phyloP scores from a whole-genome alignment of 2,797 vertebrate genomes.

The Benthosema pterotum region DNA sequence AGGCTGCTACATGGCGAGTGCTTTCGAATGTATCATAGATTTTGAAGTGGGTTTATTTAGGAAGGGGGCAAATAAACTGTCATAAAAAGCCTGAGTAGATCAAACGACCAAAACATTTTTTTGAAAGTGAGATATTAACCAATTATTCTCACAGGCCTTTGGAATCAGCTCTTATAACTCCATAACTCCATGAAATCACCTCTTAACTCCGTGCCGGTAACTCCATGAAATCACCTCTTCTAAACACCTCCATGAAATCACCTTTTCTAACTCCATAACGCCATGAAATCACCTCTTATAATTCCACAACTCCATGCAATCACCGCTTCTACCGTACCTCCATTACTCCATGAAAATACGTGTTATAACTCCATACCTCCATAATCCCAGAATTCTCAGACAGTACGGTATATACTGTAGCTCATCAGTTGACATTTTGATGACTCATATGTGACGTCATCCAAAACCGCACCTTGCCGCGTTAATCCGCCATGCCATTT shows the following conservation, averaged over 20 bases:
- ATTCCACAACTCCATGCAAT: constrained; percentile 14
- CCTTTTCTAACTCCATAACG: neutral
- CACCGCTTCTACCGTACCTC: too few species aligned
- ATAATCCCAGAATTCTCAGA: constrained; percentile 63
- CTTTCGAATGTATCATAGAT: too few species aligned
- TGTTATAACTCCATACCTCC: neutral
- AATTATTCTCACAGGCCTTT: constrained; percentile 69
- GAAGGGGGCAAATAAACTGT: too few species aligned
- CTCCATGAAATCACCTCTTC: too few species aligned
- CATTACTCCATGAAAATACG: constrained; percentile 60
- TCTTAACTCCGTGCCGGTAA: too few species aligned
- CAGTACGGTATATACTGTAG: constrained; percentile 30
- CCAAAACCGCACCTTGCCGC: constrained; percentile 25
- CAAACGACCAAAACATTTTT: too few species aligned
- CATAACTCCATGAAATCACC: too few species aligned
- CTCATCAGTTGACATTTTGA: constrained; percentile 68
- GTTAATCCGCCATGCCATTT: constrained; percentile 75
- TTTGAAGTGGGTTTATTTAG: constrained; percentile 49
- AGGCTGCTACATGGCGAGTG: constrained; percentile 40
- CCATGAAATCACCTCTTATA: constrained; percentile 61
- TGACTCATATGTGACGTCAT: constrained; percentile 68
- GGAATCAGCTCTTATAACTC: constrained; percentile 62
- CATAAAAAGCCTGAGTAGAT: too few species aligned
- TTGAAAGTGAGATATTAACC: too few species aligned
- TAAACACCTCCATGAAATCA: too few species aligned